These are phyloP conservation scores for Cariama cristata DNA, from an alignment of 2,113 vertebrate species.

Conservation along the genomic window DNA sequence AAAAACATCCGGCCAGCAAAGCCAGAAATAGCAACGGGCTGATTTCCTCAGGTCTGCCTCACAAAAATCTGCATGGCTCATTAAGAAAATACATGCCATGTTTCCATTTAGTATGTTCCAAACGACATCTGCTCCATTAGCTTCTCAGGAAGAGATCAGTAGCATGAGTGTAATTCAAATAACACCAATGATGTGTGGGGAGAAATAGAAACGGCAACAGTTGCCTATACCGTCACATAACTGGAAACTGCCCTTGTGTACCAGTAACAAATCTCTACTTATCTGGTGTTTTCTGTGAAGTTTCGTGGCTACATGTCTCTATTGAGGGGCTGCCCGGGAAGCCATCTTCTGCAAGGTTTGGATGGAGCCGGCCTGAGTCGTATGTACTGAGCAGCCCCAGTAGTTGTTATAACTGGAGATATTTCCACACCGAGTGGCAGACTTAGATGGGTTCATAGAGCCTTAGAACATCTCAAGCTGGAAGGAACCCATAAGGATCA, in stretches of 20 bases:
- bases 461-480: background rate
- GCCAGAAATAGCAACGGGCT: background rate
- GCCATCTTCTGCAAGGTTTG: background rate
- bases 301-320: background rate
- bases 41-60: background rate
- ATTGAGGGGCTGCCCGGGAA: background rate
- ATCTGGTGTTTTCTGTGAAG: background rate
- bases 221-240: background rate
- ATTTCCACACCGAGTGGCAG: background rate
- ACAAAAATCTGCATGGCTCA: background rate
- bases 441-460: background rate
- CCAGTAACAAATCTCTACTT: background rate
- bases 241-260: background rate
- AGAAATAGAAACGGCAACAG: background rate
- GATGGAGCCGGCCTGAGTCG: fast-evolving
- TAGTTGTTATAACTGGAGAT: background rate
- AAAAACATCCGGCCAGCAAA: background rate
- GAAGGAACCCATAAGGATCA: background rate
- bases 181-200: background rate
- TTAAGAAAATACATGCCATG: background rate
- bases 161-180: background rate
- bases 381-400: background rate
- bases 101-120: background rate
- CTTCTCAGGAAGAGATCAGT: background rate
- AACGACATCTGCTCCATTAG: background rate